phyloP scores from a whole-genome alignment of 2,113 vertebrate genomes.

The Atlantisia rogersi region DNA sequence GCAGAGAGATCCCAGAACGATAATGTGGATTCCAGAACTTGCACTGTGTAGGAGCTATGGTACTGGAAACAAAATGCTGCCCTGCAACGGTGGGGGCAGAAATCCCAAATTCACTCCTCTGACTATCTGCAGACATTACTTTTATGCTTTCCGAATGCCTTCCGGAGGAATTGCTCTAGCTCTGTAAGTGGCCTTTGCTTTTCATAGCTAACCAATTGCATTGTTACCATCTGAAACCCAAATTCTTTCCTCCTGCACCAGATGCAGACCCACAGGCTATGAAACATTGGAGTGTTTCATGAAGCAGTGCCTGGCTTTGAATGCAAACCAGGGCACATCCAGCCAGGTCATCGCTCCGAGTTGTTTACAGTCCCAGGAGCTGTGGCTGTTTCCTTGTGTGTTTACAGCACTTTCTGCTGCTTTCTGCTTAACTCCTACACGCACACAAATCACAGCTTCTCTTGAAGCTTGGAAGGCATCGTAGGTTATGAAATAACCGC shows the following conservation, averaged over 20 bases:
- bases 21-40: neutral
- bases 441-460: constrained; percentile 1
- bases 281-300: neutral
- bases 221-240: constrained; percentile 43
- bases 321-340: constrained; percentile 26
- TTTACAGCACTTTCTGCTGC: constrained; percentile 25
- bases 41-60: neutral
- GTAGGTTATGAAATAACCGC: neutral
- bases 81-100: neutral
- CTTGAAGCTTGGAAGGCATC: neutral
- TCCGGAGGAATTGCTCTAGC: constrained; percentile 24
- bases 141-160: neutral
- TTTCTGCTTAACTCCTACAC: neutral
- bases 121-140: neutral
- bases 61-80: neutral
- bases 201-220: constrained; percentile 22
- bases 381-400: neutral
- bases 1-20: neutral
- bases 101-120: neutral
- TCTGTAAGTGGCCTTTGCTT: constrained; percentile 36
- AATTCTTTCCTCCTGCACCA: constrained; percentile 45
- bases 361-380: constrained; percentile 52
- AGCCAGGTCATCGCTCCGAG: constrained; percentile 16
- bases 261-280: constrained; percentile 54
- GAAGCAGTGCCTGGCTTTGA: constrained; percentile 5